These are phyloP conservation scores for Hylaea fasciaria DNA, from an alignment of 2,888 invertebrate species.

Conservation along the genomic window DNA sequence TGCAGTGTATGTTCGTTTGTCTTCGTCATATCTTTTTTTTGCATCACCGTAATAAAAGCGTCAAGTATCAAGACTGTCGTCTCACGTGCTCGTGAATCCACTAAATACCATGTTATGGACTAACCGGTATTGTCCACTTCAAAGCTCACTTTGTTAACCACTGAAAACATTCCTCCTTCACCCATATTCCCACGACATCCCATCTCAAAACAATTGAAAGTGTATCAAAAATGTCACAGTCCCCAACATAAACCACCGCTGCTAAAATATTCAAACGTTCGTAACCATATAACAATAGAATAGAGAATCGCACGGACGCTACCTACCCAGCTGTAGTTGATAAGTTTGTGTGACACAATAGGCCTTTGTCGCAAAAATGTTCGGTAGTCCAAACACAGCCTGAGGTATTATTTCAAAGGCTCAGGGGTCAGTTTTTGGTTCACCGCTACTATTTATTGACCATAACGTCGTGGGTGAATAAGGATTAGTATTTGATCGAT, in stretches of 20 bases:
- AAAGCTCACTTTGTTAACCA: conserved; percentile 52
- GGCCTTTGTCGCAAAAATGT: conserved; percentile 51
- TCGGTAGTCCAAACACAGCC: conserved; percentile 68
- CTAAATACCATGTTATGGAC: conserved; percentile 78
- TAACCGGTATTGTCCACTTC: conserved; percentile 71
- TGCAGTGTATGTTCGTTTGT: too few relatives aligned
- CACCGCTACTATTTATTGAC: conserved; percentile 51
- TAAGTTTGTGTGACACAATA: conserved; percentile 38
- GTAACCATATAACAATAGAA: conserved; percentile 31
- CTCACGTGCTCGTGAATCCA: conserved; percentile 38
- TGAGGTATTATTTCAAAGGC: conserved; percentile 61
- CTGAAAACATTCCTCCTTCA: conserved; percentile 56
- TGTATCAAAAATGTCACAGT: conserved; percentile 65
- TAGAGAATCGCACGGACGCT: conserved; percentile 27
- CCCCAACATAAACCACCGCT: not conserved
- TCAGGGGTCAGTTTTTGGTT: conserved; percentile 67
- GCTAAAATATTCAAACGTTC: not conserved
- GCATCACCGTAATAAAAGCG: not conserved
- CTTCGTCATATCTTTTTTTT: too few relatives aligned
- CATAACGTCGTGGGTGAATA: conserved; percentile 57
- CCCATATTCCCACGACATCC: conserved; percentile 71
- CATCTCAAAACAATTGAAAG: conserved; percentile 66
- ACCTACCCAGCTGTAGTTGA: not conserved
- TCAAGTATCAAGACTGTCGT: conserved; percentile 59
- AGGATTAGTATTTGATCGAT: conserved; percentile 33